These are phyloP conservation scores for Ophioninae sp. DNA, from an alignment of 2,888 invertebrate species.

Conservation along the genomic window DNA sequence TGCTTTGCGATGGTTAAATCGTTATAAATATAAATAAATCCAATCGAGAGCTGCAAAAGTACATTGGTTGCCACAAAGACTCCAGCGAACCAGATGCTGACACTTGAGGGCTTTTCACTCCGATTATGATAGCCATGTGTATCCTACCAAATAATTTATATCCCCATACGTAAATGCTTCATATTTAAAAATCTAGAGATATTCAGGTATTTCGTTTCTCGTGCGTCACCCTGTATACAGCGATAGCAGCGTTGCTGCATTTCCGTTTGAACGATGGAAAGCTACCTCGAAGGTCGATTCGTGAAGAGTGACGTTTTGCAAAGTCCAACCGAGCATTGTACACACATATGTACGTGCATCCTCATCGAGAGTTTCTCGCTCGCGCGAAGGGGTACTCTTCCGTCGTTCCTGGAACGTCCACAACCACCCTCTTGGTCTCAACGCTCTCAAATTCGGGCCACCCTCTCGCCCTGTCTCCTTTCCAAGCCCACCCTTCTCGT, in stretches of 20 bases:
- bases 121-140: too few species aligned
- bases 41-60: too few species aligned
- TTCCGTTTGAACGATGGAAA: constrained; percentile 68
- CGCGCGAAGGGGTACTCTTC: constrained; percentile 30
- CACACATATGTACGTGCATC: constrained; percentile 10
- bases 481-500: constrained; percentile 20
- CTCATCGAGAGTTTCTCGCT: constrained; percentile 39
- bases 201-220: too few species aligned
- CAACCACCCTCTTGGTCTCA: constrained; percentile 23
- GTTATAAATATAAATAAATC: too few species aligned
- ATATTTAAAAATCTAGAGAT: too few species aligned
- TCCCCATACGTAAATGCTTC: too few species aligned
- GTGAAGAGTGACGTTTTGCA: constrained; percentile 60
- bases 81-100: too few species aligned
- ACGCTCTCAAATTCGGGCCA: constrained; percentile 26
- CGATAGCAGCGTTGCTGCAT: constrained; percentile 47
- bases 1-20: too few species aligned
- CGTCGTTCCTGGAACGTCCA: constrained; percentile 26
- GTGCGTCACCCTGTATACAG: background rate
- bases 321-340: constrained; percentile 35
- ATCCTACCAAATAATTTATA: too few species aligned
- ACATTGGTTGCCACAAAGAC: too few species aligned
- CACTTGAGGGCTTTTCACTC: too few species aligned
- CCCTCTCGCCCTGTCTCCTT: constrained; percentile 44
- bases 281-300: constrained; percentile 70